Evolutionary conservation across 2,113 vertebrate genomes (phyloP).

Genomic region (Morphnarchus princeps): DNA sequence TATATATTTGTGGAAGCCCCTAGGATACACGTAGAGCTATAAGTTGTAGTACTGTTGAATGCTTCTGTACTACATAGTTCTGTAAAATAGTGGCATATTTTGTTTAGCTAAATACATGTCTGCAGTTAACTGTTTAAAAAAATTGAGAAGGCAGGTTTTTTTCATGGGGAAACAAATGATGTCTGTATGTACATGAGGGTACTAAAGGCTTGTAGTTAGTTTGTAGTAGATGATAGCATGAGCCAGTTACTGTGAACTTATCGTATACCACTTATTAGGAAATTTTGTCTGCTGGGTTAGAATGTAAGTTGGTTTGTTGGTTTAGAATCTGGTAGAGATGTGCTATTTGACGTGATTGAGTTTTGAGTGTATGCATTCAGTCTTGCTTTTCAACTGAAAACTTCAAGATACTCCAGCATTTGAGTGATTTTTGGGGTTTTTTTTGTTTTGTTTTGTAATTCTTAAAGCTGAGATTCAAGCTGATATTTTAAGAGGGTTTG

Average conservation of each 20-base stretch:
- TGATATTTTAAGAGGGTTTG: not conserved
- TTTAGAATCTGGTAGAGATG: not conserved
- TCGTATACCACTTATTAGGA: not conserved
- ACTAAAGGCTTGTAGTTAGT: not conserved
- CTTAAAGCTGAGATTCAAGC: not conserved
- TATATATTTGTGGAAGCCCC: not conserved
- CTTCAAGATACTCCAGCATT: not conserved
- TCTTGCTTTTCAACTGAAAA: not conserved
- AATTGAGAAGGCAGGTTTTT: not conserved
- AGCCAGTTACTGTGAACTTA: not conserved
- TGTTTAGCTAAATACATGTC: not conserved
- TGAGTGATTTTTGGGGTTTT: fast-evolving
- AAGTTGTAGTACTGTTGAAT: not conserved
- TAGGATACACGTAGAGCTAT: not conserved
- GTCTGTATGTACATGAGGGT: fast-evolving
- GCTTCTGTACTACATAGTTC: not conserved
- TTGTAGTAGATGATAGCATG: not conserved
- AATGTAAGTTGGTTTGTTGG: not conserved
- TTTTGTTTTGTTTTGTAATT: not conserved
- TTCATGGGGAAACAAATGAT: not conserved
- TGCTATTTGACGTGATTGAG: not conserved
- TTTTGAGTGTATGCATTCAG: not conserved
- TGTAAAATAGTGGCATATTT: not conserved
- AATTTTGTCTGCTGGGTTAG: not conserved
- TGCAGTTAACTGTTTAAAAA: not conserved